Evolutionary conservation across 2,888 invertebrate species (phyloP), one percentile per base, ranked within the genome.

Genomic region (Polydesmus complanatus): DNA sequence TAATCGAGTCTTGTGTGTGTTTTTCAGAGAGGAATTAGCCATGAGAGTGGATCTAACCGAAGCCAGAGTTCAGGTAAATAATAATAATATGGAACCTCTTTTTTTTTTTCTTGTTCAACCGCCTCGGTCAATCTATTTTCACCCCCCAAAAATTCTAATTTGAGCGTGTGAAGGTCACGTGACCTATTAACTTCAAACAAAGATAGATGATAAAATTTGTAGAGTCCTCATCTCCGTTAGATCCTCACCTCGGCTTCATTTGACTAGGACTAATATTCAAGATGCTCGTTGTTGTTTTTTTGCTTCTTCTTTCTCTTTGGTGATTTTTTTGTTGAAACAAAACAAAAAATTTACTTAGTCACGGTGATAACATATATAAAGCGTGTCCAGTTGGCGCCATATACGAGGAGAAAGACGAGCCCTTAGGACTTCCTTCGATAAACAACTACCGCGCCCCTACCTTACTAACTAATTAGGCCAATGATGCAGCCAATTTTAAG

Each of bases 41-140:
- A 89, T 91, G 83, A 91, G 91, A 80, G 92, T 92, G 71, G 91
- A 91, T 76, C 81, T 92, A 68, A 92, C 92, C 3, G 92, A 92
- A 75, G 92, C 92, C 8, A 79, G 92, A 75, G 92, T 93, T 18
- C 92, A 93, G 84, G 92, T 91, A 72, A 79, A 81, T 72, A 70
- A 70, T 61, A 70, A 70, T 21, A 37, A 5, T 26, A 37, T 54
- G 54, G 19, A 27, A 26, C 21, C 21, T 27, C 3, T 27, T 37
- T n/a, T n/a, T n/a, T n/a, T n/a, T n/a, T n/a, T n/a, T n/a, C n/a
- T n/a, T n/a, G n/a, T n/a, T n/a, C n/a, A 26, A 54, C 54, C 27
- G 37, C 27, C 27, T n/a, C 27, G 11, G 37, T 5, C 27, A 37
- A 37, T 27, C 2, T 21, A 54, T 37, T 54, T 54, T 37, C 54